phyloP scores from a whole-genome alignment of 2,888 invertebrate genomes.

The Macrophya alboannulata region DNA sequence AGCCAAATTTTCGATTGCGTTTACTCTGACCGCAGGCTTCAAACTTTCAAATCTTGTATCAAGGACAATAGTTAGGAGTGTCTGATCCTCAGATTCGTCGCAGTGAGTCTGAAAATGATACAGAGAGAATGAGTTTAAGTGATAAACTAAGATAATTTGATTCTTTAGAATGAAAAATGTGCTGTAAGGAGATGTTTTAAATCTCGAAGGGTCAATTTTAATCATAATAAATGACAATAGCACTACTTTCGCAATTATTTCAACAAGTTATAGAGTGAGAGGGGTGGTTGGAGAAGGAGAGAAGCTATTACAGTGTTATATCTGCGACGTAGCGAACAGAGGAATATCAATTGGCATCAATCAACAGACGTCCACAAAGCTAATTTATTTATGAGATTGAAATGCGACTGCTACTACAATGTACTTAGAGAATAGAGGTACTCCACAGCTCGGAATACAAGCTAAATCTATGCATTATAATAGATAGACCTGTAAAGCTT shows the following conservation, averaged over 20 bases:
- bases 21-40: constrained; percentile 84
- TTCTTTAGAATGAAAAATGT: not conserved
- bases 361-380: constrained; percentile 65
- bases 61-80: constrained; percentile 86
- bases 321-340: constrained; percentile 14
- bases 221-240: not conserved
- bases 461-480: not conserved
- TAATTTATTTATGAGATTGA: constrained; percentile 71
- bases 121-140: constrained; percentile 17
- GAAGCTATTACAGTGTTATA: constrained; percentile 6
- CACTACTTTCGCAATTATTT: constrained; percentile 16
- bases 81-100: constrained; percentile 80
- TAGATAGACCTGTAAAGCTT: not conserved
- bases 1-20: constrained; percentile 87
- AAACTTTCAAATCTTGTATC: constrained; percentile 86
- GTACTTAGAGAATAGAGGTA: not conserved
- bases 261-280: not conserved
- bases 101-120: constrained; percentile 76
- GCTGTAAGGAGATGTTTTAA: not conserved
- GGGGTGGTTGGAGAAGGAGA: not conserved
- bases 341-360: constrained; percentile 71
- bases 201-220: not conserved
- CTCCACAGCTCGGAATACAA: not conserved
- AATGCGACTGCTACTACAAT: constrained; percentile 62
- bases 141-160: not conserved